These are phyloP conservation scores for Helarctos malayanus DNA, from an alignment of 2,797 vertebrate genomes.

Conservation along the genomic window DNA sequence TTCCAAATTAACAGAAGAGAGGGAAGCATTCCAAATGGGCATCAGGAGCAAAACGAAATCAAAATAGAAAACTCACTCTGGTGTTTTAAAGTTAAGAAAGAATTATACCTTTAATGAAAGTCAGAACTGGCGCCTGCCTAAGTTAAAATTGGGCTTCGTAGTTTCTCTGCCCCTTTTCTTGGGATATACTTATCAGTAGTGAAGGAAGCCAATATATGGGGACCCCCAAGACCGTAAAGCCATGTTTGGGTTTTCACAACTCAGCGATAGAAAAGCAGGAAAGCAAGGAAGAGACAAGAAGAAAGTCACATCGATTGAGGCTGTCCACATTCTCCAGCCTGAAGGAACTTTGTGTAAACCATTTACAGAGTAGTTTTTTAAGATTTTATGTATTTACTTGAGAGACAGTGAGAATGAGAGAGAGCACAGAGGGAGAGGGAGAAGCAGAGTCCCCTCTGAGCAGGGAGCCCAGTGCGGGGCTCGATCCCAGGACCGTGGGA, in stretches of 20 bases:
- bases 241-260: background rate
- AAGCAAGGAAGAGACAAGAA: too few species aligned
- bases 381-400: too few species aligned
- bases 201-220: background rate
- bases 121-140: background rate
- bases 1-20: background rate
- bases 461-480: too few species aligned
- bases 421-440: too few species aligned
- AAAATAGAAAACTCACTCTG: background rate
- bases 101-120: background rate
- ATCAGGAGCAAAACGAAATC: slow-evolving; percentile 15
- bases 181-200: background rate
- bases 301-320: background rate
- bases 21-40: background rate
- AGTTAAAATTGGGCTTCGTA: background rate
- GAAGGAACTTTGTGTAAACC: background rate
- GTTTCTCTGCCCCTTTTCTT: background rate
- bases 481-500: too few species aligned
- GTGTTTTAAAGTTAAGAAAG: slow-evolving; percentile 1
- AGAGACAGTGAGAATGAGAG: too few species aligned
- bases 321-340: background rate
- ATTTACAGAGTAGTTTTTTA: background rate
- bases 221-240: background rate
- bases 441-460: too few species aligned
- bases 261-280: background rate